Evolutionary conservation across 2,113 vertebrate species (phyloP).

Genomic region (Ailurus styani): DNA sequence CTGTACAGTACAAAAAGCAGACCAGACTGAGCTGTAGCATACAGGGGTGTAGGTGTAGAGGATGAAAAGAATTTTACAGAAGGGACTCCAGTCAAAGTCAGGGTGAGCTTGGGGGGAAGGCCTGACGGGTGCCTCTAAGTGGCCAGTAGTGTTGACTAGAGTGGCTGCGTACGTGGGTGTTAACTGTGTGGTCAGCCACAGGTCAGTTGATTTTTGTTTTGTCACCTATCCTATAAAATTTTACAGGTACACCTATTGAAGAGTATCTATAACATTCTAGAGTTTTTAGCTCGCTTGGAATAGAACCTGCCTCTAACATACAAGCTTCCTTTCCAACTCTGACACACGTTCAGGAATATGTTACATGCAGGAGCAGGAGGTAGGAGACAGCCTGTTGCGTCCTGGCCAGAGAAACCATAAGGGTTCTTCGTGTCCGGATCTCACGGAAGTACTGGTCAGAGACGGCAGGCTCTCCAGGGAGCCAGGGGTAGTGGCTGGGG

Average conservation of each 20-base stretch:
- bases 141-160: not conserved
- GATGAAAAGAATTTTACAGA: not conserved
- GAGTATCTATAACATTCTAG: not conserved
- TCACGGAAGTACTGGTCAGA: not conserved
- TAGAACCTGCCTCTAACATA: not conserved
- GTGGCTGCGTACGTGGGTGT: not conserved
- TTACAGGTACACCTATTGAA: not conserved
- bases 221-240: not conserved
- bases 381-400: not conserved
- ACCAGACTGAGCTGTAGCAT: not conserved
- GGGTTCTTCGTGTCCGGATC: not conserved
- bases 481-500: not conserved
- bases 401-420: not conserved
- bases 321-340: not conserved
- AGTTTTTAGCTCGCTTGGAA: not conserved
- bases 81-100: not conserved
- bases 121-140: not conserved
- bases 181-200: not conserved
- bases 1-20: not conserved
- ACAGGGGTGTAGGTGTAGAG: not conserved
- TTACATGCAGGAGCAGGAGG: not conserved
- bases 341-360: not conserved
- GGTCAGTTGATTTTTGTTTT: not conserved
- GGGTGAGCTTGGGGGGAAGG: not conserved
- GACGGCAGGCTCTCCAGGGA: not conserved